phyloP scores from a whole-genome alignment of 2,797 vertebrate genomes.

The Naso thynnoides region DNA sequence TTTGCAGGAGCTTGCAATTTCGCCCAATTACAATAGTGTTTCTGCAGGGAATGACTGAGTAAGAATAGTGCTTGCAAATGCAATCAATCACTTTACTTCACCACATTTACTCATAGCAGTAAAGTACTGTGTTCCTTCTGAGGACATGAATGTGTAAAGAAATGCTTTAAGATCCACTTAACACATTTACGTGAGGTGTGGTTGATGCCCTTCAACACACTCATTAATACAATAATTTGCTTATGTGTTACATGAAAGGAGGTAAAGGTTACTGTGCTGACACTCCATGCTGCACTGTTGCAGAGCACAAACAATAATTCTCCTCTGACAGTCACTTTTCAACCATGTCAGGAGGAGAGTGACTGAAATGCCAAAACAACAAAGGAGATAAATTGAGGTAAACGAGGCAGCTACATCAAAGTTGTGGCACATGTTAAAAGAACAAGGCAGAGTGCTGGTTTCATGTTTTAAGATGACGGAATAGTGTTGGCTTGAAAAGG shows the following conservation, averaged over 20 bases:
- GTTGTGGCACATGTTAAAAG: conserved; percentile 55
- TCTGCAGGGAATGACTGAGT: conserved; percentile 7
- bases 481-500: conserved; percentile 45
- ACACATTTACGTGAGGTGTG: conserved; percentile 3
- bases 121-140: not conserved
- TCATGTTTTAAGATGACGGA: conserved; percentile 54
- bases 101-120: not conserved
- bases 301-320: conserved; percentile 41
- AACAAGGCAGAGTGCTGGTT: conserved; percentile 43
- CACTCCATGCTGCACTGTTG: conserved; percentile 25
- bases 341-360: conserved; percentile 54
- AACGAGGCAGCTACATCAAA: conserved; percentile 71
- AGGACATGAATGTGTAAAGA: not conserved
- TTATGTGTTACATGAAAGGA: conserved; percentile 21
- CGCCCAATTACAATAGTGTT: conserved; percentile 24
- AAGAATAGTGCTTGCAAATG: conserved; percentile 11
- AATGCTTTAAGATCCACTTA: not conserved
- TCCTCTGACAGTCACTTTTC: conserved; percentile 58
- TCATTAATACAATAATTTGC: conserved; percentile 7
- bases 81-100: conserved; percentile 20
- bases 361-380: conserved; percentile 65
- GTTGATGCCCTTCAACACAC: conserved; percentile 7
- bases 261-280: not conserved
- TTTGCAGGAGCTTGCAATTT: conserved; percentile 22
- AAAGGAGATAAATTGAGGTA: conserved; percentile 65